Evolutionary conservation across 2,888 invertebrate genomes (phyloP).

Genomic region (Strigamia maritima): DNA sequence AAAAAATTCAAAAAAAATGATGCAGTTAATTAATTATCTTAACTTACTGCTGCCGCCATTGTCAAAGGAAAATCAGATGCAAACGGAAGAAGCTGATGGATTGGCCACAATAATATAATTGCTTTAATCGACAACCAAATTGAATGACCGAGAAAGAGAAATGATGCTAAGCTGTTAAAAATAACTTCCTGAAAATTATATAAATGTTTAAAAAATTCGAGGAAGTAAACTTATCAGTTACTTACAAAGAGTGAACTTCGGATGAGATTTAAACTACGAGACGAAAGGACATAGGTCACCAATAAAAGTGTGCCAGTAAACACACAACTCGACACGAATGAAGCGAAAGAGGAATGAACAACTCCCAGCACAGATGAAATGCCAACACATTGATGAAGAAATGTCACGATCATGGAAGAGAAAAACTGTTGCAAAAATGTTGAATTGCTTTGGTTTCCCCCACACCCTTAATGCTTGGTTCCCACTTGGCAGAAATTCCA

Average conservation of each 20-base stretch:
- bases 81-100: constrained; percentile 70
- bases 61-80: constrained; percentile 81
- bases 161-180: constrained; percentile 72
- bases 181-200: constrained; percentile 64
- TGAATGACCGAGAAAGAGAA: constrained; percentile 74
- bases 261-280: not conserved
- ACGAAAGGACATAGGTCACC: not conserved
- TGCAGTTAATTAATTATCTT: not conserved
- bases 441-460: not conserved
- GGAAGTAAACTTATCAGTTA: not conserved
- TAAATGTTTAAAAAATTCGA: not conserved
- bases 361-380: not conserved
- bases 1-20: constrained; percentile 42
- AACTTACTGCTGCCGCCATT: constrained; percentile 80
- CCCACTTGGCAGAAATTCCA: no score
- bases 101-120: constrained; percentile 70
- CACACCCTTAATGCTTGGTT: no score
- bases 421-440: not conserved
- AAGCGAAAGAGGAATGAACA: not conserved
- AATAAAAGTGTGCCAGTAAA: constrained; percentile 7
- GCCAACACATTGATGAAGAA: not conserved
- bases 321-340: not conserved
- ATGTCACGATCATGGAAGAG: not conserved
- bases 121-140: constrained; percentile 76
- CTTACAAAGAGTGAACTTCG: not conserved